Evolutionary conservation across 1,140 invertebrate genomes (phyloP).

Genomic region (Aporrectodea caliginosa): DNA sequence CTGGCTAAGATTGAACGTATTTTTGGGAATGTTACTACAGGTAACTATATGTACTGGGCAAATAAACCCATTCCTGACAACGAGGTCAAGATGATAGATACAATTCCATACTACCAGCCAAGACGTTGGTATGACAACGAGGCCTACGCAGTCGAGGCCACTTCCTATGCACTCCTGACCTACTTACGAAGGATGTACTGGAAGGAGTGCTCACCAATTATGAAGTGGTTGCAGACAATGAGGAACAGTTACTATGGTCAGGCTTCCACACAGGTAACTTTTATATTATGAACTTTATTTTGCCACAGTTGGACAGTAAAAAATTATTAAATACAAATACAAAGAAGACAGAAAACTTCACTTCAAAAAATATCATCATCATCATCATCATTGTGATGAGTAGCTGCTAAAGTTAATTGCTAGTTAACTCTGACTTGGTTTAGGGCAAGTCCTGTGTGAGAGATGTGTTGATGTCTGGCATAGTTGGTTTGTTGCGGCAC

Average conservation of each 20-base stretch:
- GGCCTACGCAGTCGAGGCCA: conserved; percentile 84
- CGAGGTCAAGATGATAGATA: conserved; percentile 40
- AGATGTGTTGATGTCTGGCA: too few species aligned
- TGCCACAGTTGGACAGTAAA: too few species aligned
- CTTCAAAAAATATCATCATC: too few species aligned
- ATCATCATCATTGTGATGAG: too few species aligned
- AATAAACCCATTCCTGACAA: conserved; percentile 45
- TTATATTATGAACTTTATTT: too few species aligned
- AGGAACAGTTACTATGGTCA: conserved; percentile 86
- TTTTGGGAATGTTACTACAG: conserved; percentile 34
- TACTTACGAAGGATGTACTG: conserved; percentile 58
- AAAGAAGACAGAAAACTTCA: too few species aligned
- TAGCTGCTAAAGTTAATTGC: too few species aligned
- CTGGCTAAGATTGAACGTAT: neutral
- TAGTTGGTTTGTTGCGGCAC: too few species aligned
- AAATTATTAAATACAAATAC: too few species aligned
- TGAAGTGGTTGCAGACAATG: conserved; percentile 88
- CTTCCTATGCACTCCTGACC: conserved; percentile 82
- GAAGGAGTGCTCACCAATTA: conserved; percentile 61
- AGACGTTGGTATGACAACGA: conserved; percentile 78
- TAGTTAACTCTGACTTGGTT: too few species aligned
- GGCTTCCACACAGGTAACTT: conserved; percentile 78
- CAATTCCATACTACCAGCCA: conserved; percentile 80
- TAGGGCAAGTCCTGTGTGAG: too few species aligned
- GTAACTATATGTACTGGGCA: conserved; percentile 45